Evolutionary conservation across 2,888 invertebrate species (phyloP).

Genomic region (Drosophila fungiperda): DNA sequence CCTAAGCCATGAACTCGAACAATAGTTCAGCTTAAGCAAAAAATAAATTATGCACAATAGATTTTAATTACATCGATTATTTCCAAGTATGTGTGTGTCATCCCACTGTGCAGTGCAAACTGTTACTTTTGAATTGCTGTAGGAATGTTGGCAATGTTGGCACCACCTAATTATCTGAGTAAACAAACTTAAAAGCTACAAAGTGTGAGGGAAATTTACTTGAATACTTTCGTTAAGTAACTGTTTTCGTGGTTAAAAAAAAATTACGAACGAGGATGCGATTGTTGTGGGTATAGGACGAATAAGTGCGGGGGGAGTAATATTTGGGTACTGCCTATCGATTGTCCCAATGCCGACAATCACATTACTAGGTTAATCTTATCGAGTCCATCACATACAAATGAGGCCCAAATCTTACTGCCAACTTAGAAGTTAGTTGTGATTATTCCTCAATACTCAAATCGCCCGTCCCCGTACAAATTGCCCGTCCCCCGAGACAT

Average conservation of each 20-base stretch:
- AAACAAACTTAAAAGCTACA: constrained; percentile 38
- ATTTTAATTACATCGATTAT: neutral
- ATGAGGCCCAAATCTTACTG: neutral
- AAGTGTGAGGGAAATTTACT: constrained; percentile 24
- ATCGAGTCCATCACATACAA: constrained; percentile 25
- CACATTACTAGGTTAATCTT: constrained; percentile 18
- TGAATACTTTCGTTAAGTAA: constrained; percentile 35
- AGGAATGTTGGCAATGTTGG: constrained; percentile 51
- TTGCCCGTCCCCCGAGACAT: constrained; percentile 8
- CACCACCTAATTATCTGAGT: constrained; percentile 55
- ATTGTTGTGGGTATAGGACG: neutral
- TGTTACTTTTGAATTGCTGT: constrained; percentile 1
- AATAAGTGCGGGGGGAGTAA: neutral
- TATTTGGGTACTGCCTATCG: constrained; percentile 9
- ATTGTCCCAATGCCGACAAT: constrained; percentile 33
- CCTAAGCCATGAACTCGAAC: neutral
- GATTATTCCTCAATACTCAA: constrained; percentile 18
- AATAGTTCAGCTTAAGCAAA: neutral
- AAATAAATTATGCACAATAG: neutral
- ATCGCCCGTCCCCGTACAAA: neutral
- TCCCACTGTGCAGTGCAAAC: constrained; percentile 34
- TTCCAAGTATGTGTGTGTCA: neutral
- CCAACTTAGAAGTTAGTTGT: constrained; percentile 16
- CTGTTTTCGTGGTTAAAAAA: no score
- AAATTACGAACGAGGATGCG: neutral